Base-by-base conservation (phyloP, 1,140 invertebrate species). In the Leptinotarsa texana region DNA sequence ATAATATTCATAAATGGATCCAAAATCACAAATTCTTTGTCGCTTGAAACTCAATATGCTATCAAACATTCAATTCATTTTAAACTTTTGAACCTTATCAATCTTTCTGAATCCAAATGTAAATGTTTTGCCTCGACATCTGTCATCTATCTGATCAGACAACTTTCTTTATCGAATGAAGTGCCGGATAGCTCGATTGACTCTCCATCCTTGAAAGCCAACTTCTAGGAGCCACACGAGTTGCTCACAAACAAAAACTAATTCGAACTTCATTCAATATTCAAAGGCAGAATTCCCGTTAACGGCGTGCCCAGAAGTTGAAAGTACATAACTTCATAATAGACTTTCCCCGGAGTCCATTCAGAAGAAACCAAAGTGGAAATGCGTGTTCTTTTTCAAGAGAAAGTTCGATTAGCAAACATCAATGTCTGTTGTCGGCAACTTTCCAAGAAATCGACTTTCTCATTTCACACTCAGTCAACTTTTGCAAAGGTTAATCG, bases 401-500 rank as follows among this genome's bases (percentile, higher is more conserved):
- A 66, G 22, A 33, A 66, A 66, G 6, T 66, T 66, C 63, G 63
- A 66, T 66, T 66, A 66, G 63, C 27, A 66, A 66, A 33, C 63
- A 66, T 33, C 24, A 24, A 66, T 66, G 21, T 17, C 63, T 24
- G 27, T 33, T 24, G 63, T 66, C 21, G 63, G 27, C 63, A 66
- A 66, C 63, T 66, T 66, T 22, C 21, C 15, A 15, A 24, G 21
- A 24, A 22, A 11, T 33, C 18, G 63, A 66, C 63, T 66, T 66
- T 66, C 63, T 66, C 21, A 66, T 66, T 66, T 66, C 63, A 66
- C 63, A 66, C n/a, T 27, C 22, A 22, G 21, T 21, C 27, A 66
- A 66, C 63, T 66, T 66, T 66, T 5, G 63, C 21, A 15, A 24
- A 66, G 15, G 22, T 66, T 66, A 66, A 33, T 66, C 63, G 21